Percentiles rank a stretch among this genome's conserved stretches.
phyloP scores from a whole-genome alignment of 2,888 invertebrate genomes.

The Aelia acuminata region DNA sequence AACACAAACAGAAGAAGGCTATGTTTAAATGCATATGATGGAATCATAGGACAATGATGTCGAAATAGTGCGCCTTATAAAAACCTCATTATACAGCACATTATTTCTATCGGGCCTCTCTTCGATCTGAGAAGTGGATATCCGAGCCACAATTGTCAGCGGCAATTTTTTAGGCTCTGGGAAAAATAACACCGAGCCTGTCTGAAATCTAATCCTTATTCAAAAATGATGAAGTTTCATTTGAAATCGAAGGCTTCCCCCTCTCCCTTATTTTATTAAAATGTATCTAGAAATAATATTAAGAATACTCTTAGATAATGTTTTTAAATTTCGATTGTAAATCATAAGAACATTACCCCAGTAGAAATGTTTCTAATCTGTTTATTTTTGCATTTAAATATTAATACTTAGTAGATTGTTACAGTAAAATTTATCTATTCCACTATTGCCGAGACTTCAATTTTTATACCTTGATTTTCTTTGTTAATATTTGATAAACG shows the following conservation, averaged over 20 bases:
- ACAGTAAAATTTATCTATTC: no score
- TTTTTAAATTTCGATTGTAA: no score
- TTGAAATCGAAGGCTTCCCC: not conserved
- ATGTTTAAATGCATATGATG: conserved; percentile 31
- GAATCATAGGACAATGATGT: conserved; percentile 34
- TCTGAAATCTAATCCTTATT: not conserved
- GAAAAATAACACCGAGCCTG: not conserved
- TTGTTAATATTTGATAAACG: no score
- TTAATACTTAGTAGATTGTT: no score
- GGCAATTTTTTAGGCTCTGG: not conserved
- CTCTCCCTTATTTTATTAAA: no score
- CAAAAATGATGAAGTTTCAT: not conserved
- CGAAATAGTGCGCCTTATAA: conserved; percentile 5
- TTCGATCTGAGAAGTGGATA: not conserved
- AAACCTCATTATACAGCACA: conserved; percentile 34
- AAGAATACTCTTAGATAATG: no score
- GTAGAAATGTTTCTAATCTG: no score
- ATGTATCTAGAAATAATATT: no score
- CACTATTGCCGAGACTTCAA: no score
- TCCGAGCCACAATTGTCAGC: not conserved
- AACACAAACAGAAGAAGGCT: conserved; percentile 17
- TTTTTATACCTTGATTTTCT: no score
- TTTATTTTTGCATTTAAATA: no score
- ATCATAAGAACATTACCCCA: no score
- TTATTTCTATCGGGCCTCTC: not conserved